A percentile compares a stretch with the other conserved stretches of the same genome.
Conservation (phyloP, 2,113 vertebrate genomes). For the Galbula dea region DNA sequence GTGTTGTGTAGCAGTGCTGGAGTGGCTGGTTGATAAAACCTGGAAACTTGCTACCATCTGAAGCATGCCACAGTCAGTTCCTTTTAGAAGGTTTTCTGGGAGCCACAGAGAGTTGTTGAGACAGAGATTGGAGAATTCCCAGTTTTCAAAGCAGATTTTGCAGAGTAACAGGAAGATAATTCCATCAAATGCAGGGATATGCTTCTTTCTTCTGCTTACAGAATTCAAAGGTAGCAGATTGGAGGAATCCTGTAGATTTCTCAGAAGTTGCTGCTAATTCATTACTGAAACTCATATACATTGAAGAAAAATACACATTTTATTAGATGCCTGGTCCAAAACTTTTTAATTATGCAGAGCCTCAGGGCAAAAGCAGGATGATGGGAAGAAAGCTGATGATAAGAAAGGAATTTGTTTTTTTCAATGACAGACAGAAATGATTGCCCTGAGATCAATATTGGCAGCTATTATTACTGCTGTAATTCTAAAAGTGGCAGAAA, state of each 20-base stretch:
- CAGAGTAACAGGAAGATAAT: background rate
- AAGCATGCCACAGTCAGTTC: background rate
- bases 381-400: background rate
- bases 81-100: background rate
- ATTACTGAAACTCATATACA: background rate
- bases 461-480: background rate
- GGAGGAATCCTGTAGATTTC: background rate
- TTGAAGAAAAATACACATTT: background rate
- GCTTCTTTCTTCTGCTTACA: background rate
- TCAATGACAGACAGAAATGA: background rate
- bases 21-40: background rate
- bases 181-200: background rate
- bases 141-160: background rate
- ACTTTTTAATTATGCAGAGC: background rate
- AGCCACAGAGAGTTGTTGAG: background rate
- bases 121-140: background rate
- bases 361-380: background rate
- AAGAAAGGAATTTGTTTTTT: background rate
- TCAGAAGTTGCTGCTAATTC: background rate
- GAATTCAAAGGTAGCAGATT: background rate
- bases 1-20: background rate
- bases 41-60: background rate
- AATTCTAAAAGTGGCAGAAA: background rate
- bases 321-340: background rate
- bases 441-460: background rate